phyloP scores from a whole-genome alignment of 2,888 invertebrate genomes.

The Trachelus troglodyta region DNA sequence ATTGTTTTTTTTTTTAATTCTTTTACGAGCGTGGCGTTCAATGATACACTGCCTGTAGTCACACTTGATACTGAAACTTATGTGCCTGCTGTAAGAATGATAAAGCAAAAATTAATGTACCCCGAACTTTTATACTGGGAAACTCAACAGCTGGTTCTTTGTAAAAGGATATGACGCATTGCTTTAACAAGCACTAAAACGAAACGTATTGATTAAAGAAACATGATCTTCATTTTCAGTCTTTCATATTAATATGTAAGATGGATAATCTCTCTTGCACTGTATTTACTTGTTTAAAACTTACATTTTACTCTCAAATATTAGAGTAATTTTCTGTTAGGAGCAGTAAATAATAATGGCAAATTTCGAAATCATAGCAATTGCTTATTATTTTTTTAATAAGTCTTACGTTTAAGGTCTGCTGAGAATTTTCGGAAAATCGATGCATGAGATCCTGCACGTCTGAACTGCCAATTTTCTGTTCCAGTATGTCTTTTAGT shows the following conservation, averaged over 20 bases:
- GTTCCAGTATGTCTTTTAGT: conserved; percentile 56
- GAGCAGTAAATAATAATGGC: neutral
- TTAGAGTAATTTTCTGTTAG: neutral
- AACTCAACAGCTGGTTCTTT: neutral
- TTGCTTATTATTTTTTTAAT: neutral
- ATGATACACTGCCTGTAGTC: neutral
- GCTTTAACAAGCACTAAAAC: neutral
- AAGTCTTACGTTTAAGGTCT: conserved; percentile 44
- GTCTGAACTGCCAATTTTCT: conserved; percentile 53
- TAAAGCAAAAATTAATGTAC: neutral
- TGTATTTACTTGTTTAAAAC: neutral
- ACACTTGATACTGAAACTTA: neutral
- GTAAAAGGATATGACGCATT: neutral
- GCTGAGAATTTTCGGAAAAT: conserved; percentile 53
- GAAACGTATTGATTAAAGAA: neutral
- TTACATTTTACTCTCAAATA: neutral
- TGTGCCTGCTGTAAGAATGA: neutral
- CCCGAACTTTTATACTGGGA: neutral
- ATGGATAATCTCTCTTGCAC: neutral
- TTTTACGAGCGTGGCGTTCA: neutral
- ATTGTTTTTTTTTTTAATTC: neutral
- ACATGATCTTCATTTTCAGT: neutral
- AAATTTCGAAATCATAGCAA: neutral
- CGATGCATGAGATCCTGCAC: conserved; percentile 51
- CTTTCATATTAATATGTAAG: neutral